phyloP scores from a whole-genome alignment of 2,797 vertebrate species.

The Limosa lapponica region DNA sequence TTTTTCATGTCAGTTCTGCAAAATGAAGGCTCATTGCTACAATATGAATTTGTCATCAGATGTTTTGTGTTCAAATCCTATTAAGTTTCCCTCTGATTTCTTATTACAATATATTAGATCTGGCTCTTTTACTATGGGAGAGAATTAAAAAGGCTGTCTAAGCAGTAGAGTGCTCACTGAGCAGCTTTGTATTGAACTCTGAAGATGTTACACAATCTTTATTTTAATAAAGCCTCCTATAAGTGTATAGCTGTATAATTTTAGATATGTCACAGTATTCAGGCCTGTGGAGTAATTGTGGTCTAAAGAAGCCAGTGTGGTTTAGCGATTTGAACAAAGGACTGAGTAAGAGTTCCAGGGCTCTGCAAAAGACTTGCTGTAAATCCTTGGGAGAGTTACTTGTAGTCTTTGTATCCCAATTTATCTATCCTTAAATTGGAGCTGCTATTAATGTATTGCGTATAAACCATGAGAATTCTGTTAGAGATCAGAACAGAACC shows the following conservation, averaged over 20 bases:
- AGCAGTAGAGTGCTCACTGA: background rate
- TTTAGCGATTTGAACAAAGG: constrained; percentile 33
- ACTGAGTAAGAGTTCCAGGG: constrained; percentile 37
- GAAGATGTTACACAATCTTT: constrained; percentile 15
- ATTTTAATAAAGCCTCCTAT: constrained; percentile 24
- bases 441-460: constrained; percentile 35
- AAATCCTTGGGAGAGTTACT: constrained; percentile 51
- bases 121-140: background rate
- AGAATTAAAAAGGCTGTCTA: background rate
- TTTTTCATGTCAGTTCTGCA: constrained; percentile 21
- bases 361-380: constrained; percentile 39
- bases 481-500: constrained; percentile 45
- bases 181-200: constrained; percentile 7
- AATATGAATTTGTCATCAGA: background rate
- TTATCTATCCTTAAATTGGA: constrained; percentile 53
- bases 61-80: background rate
- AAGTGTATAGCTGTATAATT: constrained; percentile 29
- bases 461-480: constrained; percentile 58
- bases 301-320: constrained; percentile 42
- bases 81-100: background rate
- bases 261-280: constrained; percentile 28
- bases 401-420: constrained; percentile 48
- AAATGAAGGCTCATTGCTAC: constrained; percentile 4
- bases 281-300: constrained; percentile 30
- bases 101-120: background rate